Conservation (phyloP, 2,888 invertebrate genomes). For the Tetragonula carbonaria region DNA sequence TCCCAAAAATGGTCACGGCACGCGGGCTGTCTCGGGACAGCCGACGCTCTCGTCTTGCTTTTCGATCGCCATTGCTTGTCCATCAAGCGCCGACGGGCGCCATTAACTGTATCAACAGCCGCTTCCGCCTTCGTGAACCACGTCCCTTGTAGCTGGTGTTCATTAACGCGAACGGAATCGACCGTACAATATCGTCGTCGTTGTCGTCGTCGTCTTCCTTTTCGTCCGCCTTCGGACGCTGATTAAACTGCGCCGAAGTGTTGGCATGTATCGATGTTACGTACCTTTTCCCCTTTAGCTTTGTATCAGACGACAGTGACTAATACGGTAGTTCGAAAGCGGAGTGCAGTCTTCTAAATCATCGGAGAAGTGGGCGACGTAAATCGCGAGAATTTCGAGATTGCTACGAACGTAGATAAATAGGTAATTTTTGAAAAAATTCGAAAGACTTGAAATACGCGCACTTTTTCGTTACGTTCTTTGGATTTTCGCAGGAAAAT, state of each 20-base stretch:
- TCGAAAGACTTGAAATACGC: too few relatives aligned
- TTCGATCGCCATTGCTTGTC: conserved; percentile 60
- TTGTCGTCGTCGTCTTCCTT: not conserved
- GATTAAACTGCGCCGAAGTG: not conserved
- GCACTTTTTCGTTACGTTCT: too few relatives aligned
- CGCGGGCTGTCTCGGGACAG: not conserved
- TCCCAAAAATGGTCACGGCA: not conserved
- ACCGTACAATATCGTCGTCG: not conserved
- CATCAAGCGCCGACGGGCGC: conserved; percentile 63
- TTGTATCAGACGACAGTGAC: not conserved
- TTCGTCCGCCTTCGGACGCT: not conserved
- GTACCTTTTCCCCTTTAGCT: not conserved
- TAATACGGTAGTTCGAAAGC: not conserved
- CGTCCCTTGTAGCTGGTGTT: conserved; percentile 33
- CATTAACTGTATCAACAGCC: conserved; percentile 74
- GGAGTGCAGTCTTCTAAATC: not conserved
- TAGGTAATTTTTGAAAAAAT: too few relatives aligned
- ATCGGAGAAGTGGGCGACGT: not conserved
- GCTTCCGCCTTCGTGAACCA: conserved; percentile 63
- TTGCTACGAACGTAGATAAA: too few relatives aligned
- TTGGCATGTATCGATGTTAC: not conserved
- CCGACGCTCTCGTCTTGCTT: conserved; percentile 41
- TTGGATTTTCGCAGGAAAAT: too few relatives aligned
- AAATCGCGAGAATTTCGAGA: not conserved
- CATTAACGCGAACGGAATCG: conserved; percentile 29